A percentile compares a stretch with the other conserved stretches of the same genome.
Conservation (phyloP, 2,113 vertebrate genomes). For the Gasterosteus nipponicus region DNA sequence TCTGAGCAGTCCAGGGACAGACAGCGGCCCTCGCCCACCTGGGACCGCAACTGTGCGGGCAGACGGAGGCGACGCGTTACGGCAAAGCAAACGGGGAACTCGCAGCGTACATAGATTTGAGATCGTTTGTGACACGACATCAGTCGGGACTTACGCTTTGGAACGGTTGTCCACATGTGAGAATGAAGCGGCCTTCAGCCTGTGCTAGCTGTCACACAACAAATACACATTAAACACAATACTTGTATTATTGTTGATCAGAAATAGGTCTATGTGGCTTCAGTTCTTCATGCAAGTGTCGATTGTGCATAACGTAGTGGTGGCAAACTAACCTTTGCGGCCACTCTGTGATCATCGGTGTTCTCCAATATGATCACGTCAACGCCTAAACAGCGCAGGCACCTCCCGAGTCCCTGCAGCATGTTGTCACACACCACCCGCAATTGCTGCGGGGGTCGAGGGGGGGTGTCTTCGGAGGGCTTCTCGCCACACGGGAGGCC, state of each 20-base stretch:
- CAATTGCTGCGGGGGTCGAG: slow-evolving; percentile 79
- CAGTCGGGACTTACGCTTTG: slow-evolving; percentile 80
- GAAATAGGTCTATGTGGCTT: neutral
- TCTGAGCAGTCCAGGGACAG: slow-evolving; percentile 85
- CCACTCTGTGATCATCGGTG: slow-evolving; percentile 84
- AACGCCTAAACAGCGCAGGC: slow-evolving; percentile 87
- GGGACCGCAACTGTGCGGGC: slow-evolving; percentile 83
- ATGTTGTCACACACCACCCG: slow-evolving; percentile 89
- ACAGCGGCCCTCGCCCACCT: slow-evolving; percentile 88
- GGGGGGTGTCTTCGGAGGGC: slow-evolving; percentile 44
- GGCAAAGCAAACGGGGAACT: neutral
- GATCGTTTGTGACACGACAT: slow-evolving; percentile 7
- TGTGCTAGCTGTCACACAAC: slow-evolving; percentile 82
- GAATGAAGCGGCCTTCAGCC: slow-evolving; percentile 85
- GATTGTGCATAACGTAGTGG: neutral
- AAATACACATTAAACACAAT: slow-evolving; percentile 7
- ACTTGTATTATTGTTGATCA: too few relatives aligned
- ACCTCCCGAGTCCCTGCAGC: slow-evolving; percentile 89
- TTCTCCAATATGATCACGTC: slow-evolving; percentile 85
- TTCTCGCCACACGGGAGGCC: slow-evolving; percentile 59
- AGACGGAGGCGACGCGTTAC: neutral
- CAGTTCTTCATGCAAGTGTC: neutral
- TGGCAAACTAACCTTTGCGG: slow-evolving; percentile 82
- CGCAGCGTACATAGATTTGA: neutral
- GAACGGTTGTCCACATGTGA: slow-evolving; percentile 88